phyloP scores from a whole-genome alignment of 2,113 vertebrate genomes.

The Coturnix japonica region DNA sequence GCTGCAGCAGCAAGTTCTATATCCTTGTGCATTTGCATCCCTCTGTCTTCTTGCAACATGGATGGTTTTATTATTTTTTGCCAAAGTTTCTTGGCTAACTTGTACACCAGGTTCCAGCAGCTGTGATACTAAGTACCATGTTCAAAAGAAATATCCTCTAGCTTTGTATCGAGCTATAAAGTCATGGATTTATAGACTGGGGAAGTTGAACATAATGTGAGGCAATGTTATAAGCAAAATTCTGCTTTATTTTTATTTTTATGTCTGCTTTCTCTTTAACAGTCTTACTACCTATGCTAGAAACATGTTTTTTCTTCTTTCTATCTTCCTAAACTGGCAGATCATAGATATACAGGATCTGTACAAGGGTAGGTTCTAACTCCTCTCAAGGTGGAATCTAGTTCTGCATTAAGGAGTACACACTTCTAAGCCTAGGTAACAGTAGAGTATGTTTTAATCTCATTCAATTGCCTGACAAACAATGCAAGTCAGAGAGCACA shows the following conservation, averaged over 20 bases:
- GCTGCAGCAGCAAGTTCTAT: not conserved
- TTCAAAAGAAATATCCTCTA: not conserved
- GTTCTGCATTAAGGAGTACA: not conserved
- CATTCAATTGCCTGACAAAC: conserved; percentile 12
- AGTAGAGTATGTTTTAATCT: conserved; percentile 29
- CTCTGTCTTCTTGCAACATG: not conserved
- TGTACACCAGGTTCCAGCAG: not conserved
- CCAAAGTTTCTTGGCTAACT: not conserved
- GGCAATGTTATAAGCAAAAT: not conserved
- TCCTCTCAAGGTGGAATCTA: not conserved
- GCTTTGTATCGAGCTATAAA: not conserved
- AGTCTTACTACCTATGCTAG: not conserved
- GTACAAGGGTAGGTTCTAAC: not conserved
- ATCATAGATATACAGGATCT: not conserved
- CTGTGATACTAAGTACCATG: not conserved
- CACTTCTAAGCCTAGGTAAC: not conserved
- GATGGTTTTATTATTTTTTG: not conserved
- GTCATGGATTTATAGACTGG: not conserved
- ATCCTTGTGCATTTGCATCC: not conserved
- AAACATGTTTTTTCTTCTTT: not conserved
- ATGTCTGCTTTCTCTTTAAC: not conserved
- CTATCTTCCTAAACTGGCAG: not conserved
- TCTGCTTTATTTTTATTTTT: not conserved
- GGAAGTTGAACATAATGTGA: not conserved
- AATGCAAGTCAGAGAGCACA: not conserved